Base-by-base conservation (phyloP, 2,888 invertebrate genomes). In the Isoperla grammatica region DNA sequence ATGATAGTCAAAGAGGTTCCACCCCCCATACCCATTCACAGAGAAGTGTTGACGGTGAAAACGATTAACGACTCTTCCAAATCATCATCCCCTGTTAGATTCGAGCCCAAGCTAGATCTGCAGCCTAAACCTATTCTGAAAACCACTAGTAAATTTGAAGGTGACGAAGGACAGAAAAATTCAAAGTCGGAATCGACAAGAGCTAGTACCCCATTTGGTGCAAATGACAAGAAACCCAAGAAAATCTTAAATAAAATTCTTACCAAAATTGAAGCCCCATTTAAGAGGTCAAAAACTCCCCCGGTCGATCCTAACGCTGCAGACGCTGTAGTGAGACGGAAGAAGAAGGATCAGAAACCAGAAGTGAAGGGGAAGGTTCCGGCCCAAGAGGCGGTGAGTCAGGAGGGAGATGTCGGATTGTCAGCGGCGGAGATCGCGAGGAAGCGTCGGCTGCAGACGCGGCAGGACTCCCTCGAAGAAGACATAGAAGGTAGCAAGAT, bases 41-140 rank as follows among this genome's bases (percentile, higher is more conserved):
- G 53, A 17, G 53, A 53, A 15, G 39, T 53, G 11, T 37, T 53
- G 9, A 53, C 53, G 17, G 53, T 53, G 4, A 39, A 19, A 19
- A 53, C 53, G 5, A 17, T 53, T 1, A 37, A 53, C 20, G 57
- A 57, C 42, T 20, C 39, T 3, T 11, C 39, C n/a, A 49, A 40
- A 17, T 46, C 83, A 66, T 82, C 82, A 1, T 73, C 79, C 61
- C 82, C 85, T n/a, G 53, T 53, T 3, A 12, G 53, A n/a, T 20
- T 37, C 17, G 53, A 53, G n/a, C 77, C 85, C 0, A 84, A 84
- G 71, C 85, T 87, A 0, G 85, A 84, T 71, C 84, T 86, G 68
- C 74, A 86, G 35, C 90, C 90, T 1, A 90, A 90, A 71, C 90
- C 90, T 0, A 90, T 90, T 67, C 71, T 90, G 12, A 90, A 90